Conservation (phyloP, 2,113 vertebrate species). For the Odontesthes bonariensis region DNA sequence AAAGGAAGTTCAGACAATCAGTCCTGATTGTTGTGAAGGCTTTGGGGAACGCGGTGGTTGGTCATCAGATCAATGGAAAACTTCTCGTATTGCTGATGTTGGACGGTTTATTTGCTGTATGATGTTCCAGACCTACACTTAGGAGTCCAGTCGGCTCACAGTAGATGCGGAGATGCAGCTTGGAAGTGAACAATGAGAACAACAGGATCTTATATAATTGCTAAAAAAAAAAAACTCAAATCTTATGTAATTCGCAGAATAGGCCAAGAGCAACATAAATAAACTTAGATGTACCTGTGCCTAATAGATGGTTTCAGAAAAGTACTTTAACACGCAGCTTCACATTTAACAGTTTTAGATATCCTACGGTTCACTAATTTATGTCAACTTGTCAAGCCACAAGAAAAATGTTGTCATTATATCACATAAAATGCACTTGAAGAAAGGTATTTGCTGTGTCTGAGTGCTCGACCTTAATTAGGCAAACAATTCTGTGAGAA, state of each 20-base stretch:
- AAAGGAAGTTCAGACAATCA: constrained; percentile 12
- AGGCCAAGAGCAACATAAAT: constrained; percentile 14
- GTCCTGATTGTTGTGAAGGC: neutral
- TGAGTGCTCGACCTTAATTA: too few species aligned
- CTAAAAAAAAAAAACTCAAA: neutral
- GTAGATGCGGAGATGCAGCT: neutral
- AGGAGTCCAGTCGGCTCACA: constrained; percentile 9
- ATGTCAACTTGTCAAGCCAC: too few species aligned
- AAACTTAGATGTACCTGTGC: constrained; percentile 8
- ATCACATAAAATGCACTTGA: too few species aligned
- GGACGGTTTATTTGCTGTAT: neutral
- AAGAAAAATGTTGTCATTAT: too few species aligned
- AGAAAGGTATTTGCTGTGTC: too few species aligned
- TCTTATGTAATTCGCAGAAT: constrained; percentile 45
- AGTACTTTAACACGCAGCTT: too few species aligned
- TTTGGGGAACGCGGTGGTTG: constrained; percentile 9
- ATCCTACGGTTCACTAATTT: too few species aligned
- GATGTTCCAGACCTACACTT: neutral
- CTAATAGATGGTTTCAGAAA: neutral
- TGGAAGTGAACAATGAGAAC: constrained; percentile 6
- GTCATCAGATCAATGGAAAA: constrained; percentile 34
- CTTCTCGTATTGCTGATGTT: neutral
- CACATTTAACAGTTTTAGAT: too few species aligned
- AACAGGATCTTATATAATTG: constrained; percentile 43
- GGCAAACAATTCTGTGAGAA: too few species aligned